Conservation (phyloP, 2,888 invertebrate genomes). For the Cyrtodaria siliqua region DNA sequence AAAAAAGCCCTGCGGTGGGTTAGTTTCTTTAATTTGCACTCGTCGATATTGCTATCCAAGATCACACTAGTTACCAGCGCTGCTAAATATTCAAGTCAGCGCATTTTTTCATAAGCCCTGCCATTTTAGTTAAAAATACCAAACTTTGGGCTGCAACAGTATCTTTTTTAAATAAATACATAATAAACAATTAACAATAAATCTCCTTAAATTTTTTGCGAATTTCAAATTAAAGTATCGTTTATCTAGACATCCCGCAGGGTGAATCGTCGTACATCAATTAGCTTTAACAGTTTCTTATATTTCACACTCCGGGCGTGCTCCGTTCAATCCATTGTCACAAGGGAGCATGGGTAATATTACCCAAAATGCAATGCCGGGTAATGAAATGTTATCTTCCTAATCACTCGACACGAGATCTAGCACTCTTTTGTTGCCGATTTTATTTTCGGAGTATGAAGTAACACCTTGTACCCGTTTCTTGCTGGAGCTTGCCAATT, state of each 20-base stretch:
- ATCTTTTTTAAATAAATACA: constrained; percentile 9
- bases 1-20: too few relatives aligned
- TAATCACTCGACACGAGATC: constrained; percentile 20
- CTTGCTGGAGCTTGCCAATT: too few relatives aligned
- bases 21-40: too few relatives aligned
- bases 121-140: not conserved
- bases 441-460: too few relatives aligned
- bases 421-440: not conserved
- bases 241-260: constrained; percentile 42
- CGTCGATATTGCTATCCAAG: too few relatives aligned
- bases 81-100: too few relatives aligned
- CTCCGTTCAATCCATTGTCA: constrained; percentile 25
- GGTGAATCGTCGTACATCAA: constrained; percentile 39
- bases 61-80: too few relatives aligned
- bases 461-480: constrained; percentile 6
- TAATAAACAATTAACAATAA: constrained; percentile 12
- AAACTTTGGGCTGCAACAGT: not conserved
- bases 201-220: constrained; percentile 16
- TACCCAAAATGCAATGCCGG: constrained; percentile 36
- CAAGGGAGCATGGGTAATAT: constrained; percentile 29
- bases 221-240: constrained; percentile 41
- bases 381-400: constrained; percentile 30
- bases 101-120: too few relatives aligned
- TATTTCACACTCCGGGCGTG: constrained; percentile 47
- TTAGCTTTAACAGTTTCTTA: constrained; percentile 51